A percentile compares a stretch with the other conserved stretches of the same genome.
Conservation (phyloP, 2,113 vertebrate species). For the Larimichthys crocea region DNA sequence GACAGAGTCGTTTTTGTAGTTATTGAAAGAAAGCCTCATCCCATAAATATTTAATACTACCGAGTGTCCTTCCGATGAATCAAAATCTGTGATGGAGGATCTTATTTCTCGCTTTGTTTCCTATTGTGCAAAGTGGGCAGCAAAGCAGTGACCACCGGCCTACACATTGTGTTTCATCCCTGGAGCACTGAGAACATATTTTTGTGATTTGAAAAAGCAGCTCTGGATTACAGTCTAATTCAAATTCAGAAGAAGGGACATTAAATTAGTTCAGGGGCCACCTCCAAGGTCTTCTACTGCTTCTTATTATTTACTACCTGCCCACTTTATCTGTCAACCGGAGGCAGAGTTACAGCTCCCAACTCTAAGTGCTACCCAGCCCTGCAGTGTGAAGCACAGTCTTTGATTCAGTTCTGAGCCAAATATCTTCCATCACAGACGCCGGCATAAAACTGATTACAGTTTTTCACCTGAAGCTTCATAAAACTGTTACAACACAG, state of each 20-base stretch:
- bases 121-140: slow-evolving; percentile 37
- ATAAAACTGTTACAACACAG: slow-evolving; percentile 65
- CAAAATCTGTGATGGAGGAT: slow-evolving; percentile 58
- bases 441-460: slow-evolving; percentile 63
- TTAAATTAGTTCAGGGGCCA: slow-evolving; percentile 75
- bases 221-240: slow-evolving; percentile 72
- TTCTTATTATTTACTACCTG: slow-evolving; percentile 76
- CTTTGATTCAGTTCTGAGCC: slow-evolving; percentile 62
- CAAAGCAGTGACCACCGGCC: slow-evolving; percentile 26
- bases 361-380: slow-evolving; percentile 50
- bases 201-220: slow-evolving; percentile 65
- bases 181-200: slow-evolving; percentile 46
- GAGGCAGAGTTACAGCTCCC: slow-evolving; percentile 72
- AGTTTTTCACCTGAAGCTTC: slow-evolving; percentile 65
- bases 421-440: slow-evolving; percentile 69
- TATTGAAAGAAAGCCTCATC: slow-evolving; percentile 72
- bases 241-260: slow-evolving; percentile 71
- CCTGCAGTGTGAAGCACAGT: slow-evolving; percentile 57
- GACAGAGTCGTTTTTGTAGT: slow-evolving; percentile 63
- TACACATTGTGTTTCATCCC: background rate
- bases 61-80: slow-evolving; percentile 67
- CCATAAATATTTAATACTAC: slow-evolving; percentile 78
- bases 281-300: slow-evolving; percentile 76
- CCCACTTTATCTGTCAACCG: slow-evolving; percentile 75
- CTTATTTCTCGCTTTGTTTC: slow-evolving; percentile 61